Base-by-base conservation (phyloP, 1,140 invertebrate species). In the Ericerus pela region DNA sequence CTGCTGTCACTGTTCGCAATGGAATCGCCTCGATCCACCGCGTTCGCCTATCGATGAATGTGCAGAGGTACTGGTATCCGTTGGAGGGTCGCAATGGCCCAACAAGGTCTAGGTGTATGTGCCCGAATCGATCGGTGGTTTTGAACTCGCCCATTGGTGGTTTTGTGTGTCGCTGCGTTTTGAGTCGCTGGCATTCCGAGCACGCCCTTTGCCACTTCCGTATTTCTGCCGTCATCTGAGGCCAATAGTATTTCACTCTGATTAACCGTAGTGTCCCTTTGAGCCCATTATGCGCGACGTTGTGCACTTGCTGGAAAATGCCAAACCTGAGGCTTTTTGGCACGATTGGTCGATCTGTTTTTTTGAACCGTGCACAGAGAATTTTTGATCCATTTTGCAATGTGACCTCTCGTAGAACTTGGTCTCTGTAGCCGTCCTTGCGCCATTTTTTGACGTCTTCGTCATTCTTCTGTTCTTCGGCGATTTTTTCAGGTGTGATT, bases 11-110 rank as follows among this genome's bases (percentile, higher is more conserved):
- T 24, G 62, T 51, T 6, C 36, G 16, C n/a, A 60, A 8, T 0
- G 61, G 59, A 8, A 55, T 51, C 1, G 63, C 68, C 58, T 69
- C 66, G 31, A 66, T 63, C 68, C 68, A 70, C 11, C 65, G 63
- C 12, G 67, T 41, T 33, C 59, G 64, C 5, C 64, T 33, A 47
- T 68, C 67, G 0, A 70, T 58, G 43, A 63, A 62, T 1, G 63
- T 68, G 2, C 67, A 58, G 4, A 58, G 60, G 47, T 67, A 68
- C 1, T 61, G 56, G 38, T 38, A 57, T 0, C 58, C 58, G n/a
- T 54, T 11, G 0, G 61, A 64, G n/a, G 51, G 33, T 6, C 65
- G 63, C 12, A 70, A 53, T 3, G 63, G 64, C 6, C 65, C 67
- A 33, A 33, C 8, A 33, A n/a, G 30, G 30, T 33, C 8, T 10